phyloP scores from a whole-genome alignment of 2,888 invertebrate genomes.

The Schizotus pectinicornis region DNA sequence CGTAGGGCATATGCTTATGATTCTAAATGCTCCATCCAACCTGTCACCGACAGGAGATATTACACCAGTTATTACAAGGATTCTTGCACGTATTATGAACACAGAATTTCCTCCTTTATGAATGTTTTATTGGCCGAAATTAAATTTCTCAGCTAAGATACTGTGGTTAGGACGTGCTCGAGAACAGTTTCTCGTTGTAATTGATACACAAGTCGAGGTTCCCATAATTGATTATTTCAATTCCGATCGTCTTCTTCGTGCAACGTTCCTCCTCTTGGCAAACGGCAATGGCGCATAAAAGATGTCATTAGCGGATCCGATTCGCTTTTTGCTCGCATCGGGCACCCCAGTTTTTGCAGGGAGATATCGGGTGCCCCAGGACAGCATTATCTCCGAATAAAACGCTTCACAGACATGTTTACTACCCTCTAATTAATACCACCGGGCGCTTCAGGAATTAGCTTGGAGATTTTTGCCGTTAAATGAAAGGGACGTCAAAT shows the following conservation, averaged over 20 bases:
- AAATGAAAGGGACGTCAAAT: too few species aligned
- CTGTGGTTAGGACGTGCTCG: constrained; percentile 43
- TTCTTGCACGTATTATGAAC: constrained; percentile 53
- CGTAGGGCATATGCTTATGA: constrained; percentile 44
- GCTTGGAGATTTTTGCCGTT: too few species aligned
- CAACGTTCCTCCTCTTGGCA: neutral
- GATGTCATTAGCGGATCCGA: constrained; percentile 2
- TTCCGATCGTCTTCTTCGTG: constrained; percentile 4
- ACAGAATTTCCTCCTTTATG: constrained; percentile 50
- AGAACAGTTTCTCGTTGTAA: constrained; percentile 22
- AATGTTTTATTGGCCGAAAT: constrained; percentile 57
- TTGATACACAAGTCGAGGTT: constrained; percentile 28
- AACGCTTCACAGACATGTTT: neutral
- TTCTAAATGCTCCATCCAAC: constrained; percentile 45
- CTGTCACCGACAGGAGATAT: constrained; percentile 53
- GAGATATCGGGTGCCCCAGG: neutral
- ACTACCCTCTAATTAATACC: too few species aligned
- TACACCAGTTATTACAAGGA: constrained; percentile 55
- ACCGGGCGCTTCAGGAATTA: too few species aligned
- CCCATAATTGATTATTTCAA: constrained; percentile 27
- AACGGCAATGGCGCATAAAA: constrained; percentile 2
- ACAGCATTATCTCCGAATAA: constrained; percentile 2
- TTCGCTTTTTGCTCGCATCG: neutral
- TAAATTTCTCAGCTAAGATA: constrained; percentile 54
- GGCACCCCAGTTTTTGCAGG: neutral